phyloP scores from a whole-genome alignment of 2,888 invertebrate genomes.

The Hesperia comma region DNA sequence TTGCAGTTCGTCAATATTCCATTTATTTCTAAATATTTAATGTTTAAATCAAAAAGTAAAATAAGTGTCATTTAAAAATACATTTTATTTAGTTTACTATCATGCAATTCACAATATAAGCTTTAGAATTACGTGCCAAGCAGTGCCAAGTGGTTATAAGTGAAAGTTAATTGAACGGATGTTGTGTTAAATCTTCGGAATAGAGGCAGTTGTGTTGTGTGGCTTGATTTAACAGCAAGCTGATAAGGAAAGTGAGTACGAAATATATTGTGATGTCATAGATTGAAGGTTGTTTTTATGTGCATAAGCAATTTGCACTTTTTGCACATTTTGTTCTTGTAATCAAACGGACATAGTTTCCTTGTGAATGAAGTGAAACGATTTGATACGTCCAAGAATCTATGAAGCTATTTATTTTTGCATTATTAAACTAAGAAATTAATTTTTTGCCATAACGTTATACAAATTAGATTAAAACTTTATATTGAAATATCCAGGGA shows the following conservation, averaged over 20 bases:
- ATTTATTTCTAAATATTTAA: neutral
- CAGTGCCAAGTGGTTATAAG: neutral
- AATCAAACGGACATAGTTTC: neutral
- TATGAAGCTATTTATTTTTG: neutral
- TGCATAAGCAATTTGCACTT: neutral
- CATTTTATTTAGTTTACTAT: too few relatives aligned
- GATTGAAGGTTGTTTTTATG: neutral
- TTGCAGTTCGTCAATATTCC: neutral
- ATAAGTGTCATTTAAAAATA: too few relatives aligned
- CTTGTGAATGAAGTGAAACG: neutral
- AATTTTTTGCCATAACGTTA: neutral
- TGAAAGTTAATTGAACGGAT: constrained; percentile 21
- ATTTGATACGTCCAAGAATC: too few relatives aligned
- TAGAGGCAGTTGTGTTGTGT: neutral
- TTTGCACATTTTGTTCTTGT: neutral
- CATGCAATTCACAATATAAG: neutral
- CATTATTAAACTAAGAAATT: neutral
- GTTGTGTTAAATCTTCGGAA: neutral
- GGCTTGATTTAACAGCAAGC: neutral
- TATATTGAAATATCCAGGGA: too few relatives aligned
- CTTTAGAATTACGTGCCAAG: neutral
- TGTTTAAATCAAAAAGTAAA: neutral
- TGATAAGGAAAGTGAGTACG: constrained; percentile 5
- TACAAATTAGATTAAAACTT: too few relatives aligned
- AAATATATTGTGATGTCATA: neutral